These are phyloP conservation scores for Amiota communis DNA, from an alignment of 2,888 invertebrate species.

Conservation along the genomic window DNA sequence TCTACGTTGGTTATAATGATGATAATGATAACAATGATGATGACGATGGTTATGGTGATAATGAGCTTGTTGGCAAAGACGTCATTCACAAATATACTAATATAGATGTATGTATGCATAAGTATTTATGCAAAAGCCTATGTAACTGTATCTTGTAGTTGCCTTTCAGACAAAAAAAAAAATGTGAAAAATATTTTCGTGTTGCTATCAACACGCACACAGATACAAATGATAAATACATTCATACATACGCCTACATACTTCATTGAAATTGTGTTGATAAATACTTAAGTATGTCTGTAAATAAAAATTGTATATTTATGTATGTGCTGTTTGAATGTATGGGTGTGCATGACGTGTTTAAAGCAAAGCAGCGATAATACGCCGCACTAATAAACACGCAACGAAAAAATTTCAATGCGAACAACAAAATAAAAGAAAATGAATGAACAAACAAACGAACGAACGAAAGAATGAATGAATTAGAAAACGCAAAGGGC, in stretches of 20 bases:
- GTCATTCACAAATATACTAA: neutral
- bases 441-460: conserved; percentile 2
- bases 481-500: conserved; percentile 5
- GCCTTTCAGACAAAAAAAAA: too few relatives aligned
- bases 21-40: too few relatives aligned
- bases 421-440: neutral
- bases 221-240: neutral
- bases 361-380: conserved; percentile 14
- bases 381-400: conserved; percentile 4
- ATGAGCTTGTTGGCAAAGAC: neutral
- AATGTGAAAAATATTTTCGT: too few relatives aligned
- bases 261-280: neutral
- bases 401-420: conserved; percentile 12
- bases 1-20: neutral
- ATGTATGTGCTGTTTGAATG: neutral
- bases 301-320: too few relatives aligned
- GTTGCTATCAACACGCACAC: neutral
- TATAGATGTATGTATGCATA: too few relatives aligned
- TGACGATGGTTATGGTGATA: too few relatives aligned
- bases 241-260: conserved; percentile 7
- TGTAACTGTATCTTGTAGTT: too few relatives aligned
- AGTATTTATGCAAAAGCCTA: too few relatives aligned
- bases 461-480: conserved; percentile 2
- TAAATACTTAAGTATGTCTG: too few relatives aligned
- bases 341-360: conserved; percentile 20